Evolutionary conservation across 2,113 vertebrate genomes (phyloP), one percentile per base, ranked within the genome.

Genomic region (Merops nubicus): DNA sequence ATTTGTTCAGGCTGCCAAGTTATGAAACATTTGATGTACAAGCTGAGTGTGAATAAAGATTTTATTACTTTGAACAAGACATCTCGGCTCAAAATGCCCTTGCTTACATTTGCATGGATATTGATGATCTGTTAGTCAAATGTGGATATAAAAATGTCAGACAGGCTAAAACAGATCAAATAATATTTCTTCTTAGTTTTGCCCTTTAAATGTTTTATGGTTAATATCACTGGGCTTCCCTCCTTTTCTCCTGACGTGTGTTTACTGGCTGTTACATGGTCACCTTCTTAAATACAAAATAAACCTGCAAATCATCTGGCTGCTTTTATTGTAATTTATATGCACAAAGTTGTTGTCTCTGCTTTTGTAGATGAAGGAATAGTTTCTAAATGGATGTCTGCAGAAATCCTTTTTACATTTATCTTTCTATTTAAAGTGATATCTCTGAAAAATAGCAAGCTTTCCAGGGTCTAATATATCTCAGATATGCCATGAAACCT

Each of bases 11-110:
- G 57, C 48, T 96, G 92, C 86, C 89, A 95, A 96, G 91, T 92
- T 93, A n/a, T 69, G 83, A 92, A 94, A 89, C 91, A 77, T 79
- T 88, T 85, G 70, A 94, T 73, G 85, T 65, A 85, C 57, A 70
- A 73, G 74, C 57, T 62, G 92, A 91, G 91, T 57, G 89, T 88
- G 89, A 85, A 67, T 92, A 93, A 94, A 94, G 50, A 48, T 91
- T 97, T 93, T 94, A 94, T 82, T 91, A 36, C 87, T 89, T 85
- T 51, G 86, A 95, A 69, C 79, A 91, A 69, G 87, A 79, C 63
- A 92, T 56, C 68, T 78, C 11, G 0, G 69, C 81, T 94, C 78
- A 81, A 69, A 94, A 79, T 47, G 65, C 59, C 43, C 73, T 92
- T 93, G 90, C 90, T 96, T 96, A 87, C 83, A 76, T 89, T 79